A percentile compares a stretch with the other conserved stretches of the same genome.
phyloP scores from a whole-genome alignment of 2,113 vertebrate genomes.

The Myiozetetes cayanensis region DNA sequence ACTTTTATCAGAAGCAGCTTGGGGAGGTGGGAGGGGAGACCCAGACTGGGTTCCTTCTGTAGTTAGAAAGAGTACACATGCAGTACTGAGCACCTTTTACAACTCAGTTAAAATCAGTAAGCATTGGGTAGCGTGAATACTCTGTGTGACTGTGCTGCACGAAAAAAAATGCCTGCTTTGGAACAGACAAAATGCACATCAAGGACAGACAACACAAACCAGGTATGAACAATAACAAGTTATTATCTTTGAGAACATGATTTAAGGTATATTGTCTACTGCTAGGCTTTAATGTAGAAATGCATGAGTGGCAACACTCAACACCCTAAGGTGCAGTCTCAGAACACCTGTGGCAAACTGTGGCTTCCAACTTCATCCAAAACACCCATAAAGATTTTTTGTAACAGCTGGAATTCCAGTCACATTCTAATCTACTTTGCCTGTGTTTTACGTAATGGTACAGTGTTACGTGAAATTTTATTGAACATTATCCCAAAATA shows the following conservation, averaged over 20 bases:
- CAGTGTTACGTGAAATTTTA: not conserved
- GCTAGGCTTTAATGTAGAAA: not conserved
- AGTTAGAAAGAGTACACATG: not conserved
- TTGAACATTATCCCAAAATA: not conserved
- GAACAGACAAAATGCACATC: not conserved
- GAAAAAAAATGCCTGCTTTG: not conserved
- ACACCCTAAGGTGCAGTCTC: not conserved
- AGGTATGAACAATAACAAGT: not conserved
- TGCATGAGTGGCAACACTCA: fast-evolving
- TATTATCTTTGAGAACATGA: not conserved
- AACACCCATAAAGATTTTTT: not conserved
- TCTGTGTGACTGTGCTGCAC: not conserved
- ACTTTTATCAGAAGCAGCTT: not conserved
- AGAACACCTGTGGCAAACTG: not conserved
- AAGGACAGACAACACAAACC: not conserved
- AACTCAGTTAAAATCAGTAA: not conserved
- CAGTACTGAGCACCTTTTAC: not conserved
- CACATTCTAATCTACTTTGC: not conserved
- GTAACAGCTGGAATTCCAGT: not conserved
- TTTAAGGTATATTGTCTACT: not conserved
- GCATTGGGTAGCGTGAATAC: not conserved
- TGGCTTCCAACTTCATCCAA: not conserved
- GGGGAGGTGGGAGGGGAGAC: not conserved
- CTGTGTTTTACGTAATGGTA: not conserved
- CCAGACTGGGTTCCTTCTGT: not conserved